Base-by-base conservation (phyloP, 2,888 invertebrate species). In the Chrysolina americana region DNA sequence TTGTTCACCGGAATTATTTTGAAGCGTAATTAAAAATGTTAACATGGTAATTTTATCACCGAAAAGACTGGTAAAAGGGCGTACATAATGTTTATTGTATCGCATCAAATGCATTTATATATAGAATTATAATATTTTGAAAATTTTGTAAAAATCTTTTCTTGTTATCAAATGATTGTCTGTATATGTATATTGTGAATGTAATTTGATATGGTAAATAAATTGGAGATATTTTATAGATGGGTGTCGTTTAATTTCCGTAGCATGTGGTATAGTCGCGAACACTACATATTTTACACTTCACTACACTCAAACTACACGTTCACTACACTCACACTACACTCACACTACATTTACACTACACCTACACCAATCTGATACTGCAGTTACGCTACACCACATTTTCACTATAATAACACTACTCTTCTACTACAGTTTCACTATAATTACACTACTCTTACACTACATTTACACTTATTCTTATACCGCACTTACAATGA, bases 61-160 rank as follows among this genome's bases (percentile, higher is more conserved):
- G 71, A 59, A 68, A 78, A 79, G 79, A 79, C 79, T 79, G 79
- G 71, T 56, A 19, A 59, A 74, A 71, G 74, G 78, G 73, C 72
- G 76, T 71, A 66, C 36, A 76, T 50, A 53, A 19, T 66, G 63
- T 56, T 41, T 41, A 71, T 69, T 71, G 68, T 56, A 72, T 74
- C 76, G 81, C 81, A 82, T 82, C 70, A 79, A 80, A 83, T 83
- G 82, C 82, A 81, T 82, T 81, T 79, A 81, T 63, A 59, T 78
- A 74, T 75, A 73, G 63, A 70, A 63, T 66, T 64, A 36, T 64
- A 72, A 68, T 63, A 62, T 71, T 63, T 48, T 56, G 59, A 65
- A 48, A 68, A 63, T 70, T 70, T 73, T 72, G 66, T 72, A 63
- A 63, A 74, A 75, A 74, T 65, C 71, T 66, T 72, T 74, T 71